Conservation (phyloP, 2,113 vertebrate species). For the Neofelis nebulosa region DNA sequence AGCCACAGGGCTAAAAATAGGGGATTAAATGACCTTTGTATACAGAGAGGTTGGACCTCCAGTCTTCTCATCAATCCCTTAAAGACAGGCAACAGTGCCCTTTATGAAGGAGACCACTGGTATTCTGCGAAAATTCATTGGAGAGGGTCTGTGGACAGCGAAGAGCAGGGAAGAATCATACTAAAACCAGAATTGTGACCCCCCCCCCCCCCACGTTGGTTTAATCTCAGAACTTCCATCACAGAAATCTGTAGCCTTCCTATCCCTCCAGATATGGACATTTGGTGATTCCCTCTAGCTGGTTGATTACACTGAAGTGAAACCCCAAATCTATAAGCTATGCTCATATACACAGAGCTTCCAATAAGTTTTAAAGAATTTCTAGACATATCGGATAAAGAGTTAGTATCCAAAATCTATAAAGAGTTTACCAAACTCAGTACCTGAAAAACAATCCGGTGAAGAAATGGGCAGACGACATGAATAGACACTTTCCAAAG, state of each 20-base stretch:
- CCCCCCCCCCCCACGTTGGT: background rate
- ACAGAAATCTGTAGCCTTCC: background rate
- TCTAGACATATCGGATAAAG: too few relatives aligned
- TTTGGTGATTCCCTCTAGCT: background rate
- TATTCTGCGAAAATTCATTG: background rate
- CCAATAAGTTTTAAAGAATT: background rate
- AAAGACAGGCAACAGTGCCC: background rate
- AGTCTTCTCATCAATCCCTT: background rate
- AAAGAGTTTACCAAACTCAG: too few relatives aligned
- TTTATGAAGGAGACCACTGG: background rate
- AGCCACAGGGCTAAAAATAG: background rate
- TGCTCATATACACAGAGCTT: background rate
- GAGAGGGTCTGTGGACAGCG: background rate
- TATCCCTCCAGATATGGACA: background rate
- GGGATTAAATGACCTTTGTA: background rate
- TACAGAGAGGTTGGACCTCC: background rate
- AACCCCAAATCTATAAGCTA: background rate
- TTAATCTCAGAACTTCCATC: background rate
- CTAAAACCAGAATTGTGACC: background rate
- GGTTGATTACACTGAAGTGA: background rate
- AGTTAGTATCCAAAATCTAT: too few relatives aligned
- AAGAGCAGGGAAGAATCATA: background rate
- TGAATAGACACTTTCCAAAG: too few relatives aligned
- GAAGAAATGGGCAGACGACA: too few relatives aligned
- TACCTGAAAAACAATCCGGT: too few relatives aligned